Percentiles rank a stretch among this genome's conserved stretches.
These are phyloP conservation scores for Sterna hirundo DNA, from an alignment of 2,113 vertebrate genomes.

Conservation along the genomic window DNA sequence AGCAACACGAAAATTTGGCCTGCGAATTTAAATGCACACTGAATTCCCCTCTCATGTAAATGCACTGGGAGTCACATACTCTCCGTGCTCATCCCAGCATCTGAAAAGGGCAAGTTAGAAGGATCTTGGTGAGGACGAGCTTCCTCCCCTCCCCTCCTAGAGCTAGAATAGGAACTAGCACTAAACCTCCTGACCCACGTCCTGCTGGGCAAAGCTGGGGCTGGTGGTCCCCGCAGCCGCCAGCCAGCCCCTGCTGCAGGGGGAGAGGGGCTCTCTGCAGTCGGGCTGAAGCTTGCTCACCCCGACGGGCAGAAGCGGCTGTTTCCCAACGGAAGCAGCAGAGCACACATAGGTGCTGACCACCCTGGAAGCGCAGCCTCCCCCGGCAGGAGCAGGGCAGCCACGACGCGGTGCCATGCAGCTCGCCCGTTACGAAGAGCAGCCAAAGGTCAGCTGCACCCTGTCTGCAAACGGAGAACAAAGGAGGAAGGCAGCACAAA, in stretches of 20 bases:
- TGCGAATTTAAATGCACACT: background rate
- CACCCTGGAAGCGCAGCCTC: background rate
- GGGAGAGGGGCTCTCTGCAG: background rate
- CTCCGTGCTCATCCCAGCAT: background rate
- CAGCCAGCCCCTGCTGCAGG: background rate
- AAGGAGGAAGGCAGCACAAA: background rate
- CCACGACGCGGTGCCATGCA: background rate
- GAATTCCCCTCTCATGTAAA: background rate
- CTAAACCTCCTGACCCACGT: background rate
- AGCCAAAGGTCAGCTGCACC: background rate
- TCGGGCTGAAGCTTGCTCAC: background rate
- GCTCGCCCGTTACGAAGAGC: background rate
- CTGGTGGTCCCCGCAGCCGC: fast-evolving
- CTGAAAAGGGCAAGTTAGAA: background rate
- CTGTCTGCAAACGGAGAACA: background rate
- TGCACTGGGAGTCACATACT: background rate
- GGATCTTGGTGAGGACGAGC: background rate
- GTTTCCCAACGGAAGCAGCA: background rate
- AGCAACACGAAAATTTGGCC: background rate
- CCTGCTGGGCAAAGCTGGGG: background rate
- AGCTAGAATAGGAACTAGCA: background rate
- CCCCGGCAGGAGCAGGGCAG: background rate
- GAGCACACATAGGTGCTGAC: background rate
- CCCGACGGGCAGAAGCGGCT: background rate
- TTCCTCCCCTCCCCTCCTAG: background rate